These are phyloP conservation scores for Manduca sexta DNA, from an alignment of 1,140 invertebrate genomes.

Conservation along the genomic window DNA sequence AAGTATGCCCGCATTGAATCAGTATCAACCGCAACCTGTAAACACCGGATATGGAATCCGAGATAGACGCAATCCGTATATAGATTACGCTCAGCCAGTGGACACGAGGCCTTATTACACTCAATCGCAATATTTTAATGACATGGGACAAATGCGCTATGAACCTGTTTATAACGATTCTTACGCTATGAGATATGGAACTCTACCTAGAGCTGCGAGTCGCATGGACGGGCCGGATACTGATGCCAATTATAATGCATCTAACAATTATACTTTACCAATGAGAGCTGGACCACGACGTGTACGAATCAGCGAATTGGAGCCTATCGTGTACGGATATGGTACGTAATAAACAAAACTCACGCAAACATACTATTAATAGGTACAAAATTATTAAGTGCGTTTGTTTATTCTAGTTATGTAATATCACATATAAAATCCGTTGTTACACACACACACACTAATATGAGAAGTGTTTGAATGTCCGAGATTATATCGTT, in stretches of 20 bases:
- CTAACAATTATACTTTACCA: conserved; percentile 46
- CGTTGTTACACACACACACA: too few relatives aligned
- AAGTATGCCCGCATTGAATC: conserved; percentile 52
- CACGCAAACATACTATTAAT: too few relatives aligned
- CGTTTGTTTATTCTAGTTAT: too few relatives aligned
- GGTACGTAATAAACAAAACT: conserved; percentile 33
- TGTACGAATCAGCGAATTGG: conserved; percentile 55
- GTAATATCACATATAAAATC: too few relatives aligned
- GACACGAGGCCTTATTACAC: conserved; percentile 7
- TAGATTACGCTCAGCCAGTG: conserved; percentile 31
- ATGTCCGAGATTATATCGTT: too few relatives aligned
- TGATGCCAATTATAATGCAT: conserved; percentile 14
- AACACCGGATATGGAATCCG: conserved; percentile 25
- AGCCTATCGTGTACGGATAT: conserved; percentile 54
- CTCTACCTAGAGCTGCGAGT: conserved; percentile 25
- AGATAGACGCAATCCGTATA: conserved; percentile 38
- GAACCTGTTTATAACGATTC: conserved; percentile 38
- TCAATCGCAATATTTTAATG: conserved; percentile 25
- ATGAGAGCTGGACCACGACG: conserved; percentile 39
- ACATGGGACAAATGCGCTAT: conserved; percentile 23
- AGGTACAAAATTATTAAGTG: too few relatives aligned
- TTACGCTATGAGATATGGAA: conserved; percentile 33
- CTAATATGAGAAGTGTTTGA: too few relatives aligned
- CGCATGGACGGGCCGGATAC: conserved; percentile 16
- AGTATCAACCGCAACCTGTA: conserved; percentile 34